Evolutionary conservation across 2,888 invertebrate genomes (phyloP).

Genomic region (Dastarcus helophoroides): DNA sequence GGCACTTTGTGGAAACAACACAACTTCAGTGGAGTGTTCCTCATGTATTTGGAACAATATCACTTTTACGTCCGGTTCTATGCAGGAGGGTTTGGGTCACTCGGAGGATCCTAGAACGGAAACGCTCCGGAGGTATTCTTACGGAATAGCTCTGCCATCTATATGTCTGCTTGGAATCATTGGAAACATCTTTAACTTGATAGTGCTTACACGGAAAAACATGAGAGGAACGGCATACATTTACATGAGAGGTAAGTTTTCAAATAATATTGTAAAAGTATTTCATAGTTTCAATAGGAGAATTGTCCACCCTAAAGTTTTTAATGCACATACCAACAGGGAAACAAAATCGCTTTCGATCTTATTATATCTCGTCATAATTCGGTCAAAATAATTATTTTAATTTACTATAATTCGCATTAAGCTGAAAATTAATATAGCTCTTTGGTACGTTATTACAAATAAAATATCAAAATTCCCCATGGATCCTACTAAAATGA

Average conservation of each 20-base stretch:
- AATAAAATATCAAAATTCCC: no score
- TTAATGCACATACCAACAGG: no score
- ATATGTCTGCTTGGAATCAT: conserved; percentile 63
- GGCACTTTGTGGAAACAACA: conserved; percentile 27
- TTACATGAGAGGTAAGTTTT: conserved; percentile 59
- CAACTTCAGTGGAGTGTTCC: conserved; percentile 26
- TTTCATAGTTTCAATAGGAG: no score
- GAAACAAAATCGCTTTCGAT: no score
- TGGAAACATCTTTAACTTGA: conserved; percentile 66
- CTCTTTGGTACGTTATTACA: no score
- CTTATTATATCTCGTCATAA: no score
- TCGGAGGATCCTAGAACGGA: conserved; percentile 50
- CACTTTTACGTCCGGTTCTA: conserved; percentile 22
- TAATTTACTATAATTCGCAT: no score
- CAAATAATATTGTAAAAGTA: no score
- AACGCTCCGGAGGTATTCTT: conserved; percentile 47
- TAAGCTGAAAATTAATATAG: no score
- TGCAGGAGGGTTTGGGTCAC: conserved; percentile 23
- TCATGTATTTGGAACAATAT: conserved; percentile 29
- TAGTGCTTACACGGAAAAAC: conserved; percentile 64
- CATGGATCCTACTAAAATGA: no score
- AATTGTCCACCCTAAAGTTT: no score
- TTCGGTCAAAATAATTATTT: no score
- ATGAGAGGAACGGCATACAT: conserved; percentile 72
- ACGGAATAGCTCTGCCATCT: conserved; percentile 55